Conservation (phyloP, 2,888 invertebrate species). For the Lysandra bellargus region DNA sequence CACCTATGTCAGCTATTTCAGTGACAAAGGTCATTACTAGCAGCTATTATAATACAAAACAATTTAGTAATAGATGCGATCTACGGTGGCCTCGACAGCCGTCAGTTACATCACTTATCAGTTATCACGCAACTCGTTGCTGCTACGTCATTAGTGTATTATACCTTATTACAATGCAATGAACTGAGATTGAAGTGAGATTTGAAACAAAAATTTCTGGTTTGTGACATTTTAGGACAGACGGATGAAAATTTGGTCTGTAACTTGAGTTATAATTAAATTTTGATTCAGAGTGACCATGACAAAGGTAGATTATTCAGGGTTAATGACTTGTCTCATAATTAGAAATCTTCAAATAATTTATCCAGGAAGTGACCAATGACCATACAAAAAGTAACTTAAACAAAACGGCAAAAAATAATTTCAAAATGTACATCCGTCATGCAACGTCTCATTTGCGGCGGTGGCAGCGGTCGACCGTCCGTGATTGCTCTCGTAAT, state of each 20-base stretch:
- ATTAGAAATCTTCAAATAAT: too few species aligned
- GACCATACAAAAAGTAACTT: background rate
- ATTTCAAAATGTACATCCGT: slow-evolving; percentile 43
- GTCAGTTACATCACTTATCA: slow-evolving; percentile 7
- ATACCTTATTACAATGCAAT: background rate
- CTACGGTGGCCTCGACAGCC: slow-evolving; percentile 11
- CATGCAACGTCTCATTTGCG: slow-evolving; percentile 55
- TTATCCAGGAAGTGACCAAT: slow-evolving; percentile 18
- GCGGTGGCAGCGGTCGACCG: slow-evolving; percentile 50
- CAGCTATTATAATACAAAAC: slow-evolving; percentile 10
- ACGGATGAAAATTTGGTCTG: too few species aligned
- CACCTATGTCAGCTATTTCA: background rate
- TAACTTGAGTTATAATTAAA: too few species aligned
- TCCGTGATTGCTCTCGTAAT: slow-evolving; percentile 55
- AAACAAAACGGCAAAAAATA: slow-evolving; percentile 1
- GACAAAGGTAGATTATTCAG: too few species aligned
- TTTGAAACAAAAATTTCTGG: background rate
- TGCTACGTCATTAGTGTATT: slow-evolving; percentile 3
- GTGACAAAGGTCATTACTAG: background rate
- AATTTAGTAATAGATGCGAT: slow-evolving; percentile 25
- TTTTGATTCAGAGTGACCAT: too few species aligned
- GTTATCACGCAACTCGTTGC: background rate
- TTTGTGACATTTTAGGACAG: background rate
- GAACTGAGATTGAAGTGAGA: background rate
- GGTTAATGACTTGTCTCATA: too few species aligned